phyloP scores from a whole-genome alignment of 2,888 invertebrate species.

The Caenorhabditis zanzibari region DNA sequence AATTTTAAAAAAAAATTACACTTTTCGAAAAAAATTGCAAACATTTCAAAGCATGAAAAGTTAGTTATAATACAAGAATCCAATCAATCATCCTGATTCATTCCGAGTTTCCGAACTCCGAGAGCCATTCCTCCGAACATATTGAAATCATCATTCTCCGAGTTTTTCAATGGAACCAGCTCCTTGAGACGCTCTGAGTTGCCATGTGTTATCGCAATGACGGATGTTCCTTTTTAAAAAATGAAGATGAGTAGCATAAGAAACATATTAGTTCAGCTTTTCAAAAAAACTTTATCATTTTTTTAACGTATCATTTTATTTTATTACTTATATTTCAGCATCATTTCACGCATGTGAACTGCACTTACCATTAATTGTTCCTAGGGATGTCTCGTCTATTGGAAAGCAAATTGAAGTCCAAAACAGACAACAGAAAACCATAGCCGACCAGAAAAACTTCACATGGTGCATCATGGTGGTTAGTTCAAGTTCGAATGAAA shows the following conservation, averaged over 20 bases:
- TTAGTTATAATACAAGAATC: background rate
- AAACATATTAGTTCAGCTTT: no score
- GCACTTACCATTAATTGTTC: conserved; percentile 28
- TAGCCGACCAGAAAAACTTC: background rate
- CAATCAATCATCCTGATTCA: conserved; percentile 34
- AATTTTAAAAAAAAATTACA: background rate
- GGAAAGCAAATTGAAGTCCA: background rate
- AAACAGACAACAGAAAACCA: background rate
- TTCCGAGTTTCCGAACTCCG: conserved; percentile 28
- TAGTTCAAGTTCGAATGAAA: conserved; percentile 15
- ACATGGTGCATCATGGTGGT: background rate
- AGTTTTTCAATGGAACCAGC: conserved; percentile 66
- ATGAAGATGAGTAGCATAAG: background rate
- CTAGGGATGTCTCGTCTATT: conserved; percentile 8
- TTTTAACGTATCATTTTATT: no score
- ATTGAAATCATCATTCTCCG: conserved; percentile 63
- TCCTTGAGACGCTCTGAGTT: conserved; percentile 68
- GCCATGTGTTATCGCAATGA: conserved; percentile 69
- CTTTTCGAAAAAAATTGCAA: background rate
- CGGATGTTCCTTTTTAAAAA: conserved; percentile 66
- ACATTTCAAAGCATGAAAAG: conserved; percentile 4
- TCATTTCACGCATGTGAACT: no score
- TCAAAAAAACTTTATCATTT: no score
- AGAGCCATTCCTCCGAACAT: conserved; percentile 39
- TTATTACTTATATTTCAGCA: no score